Evolutionary conservation across 2,797 vertebrate genomes (phyloP).

Genomic region (Coilia nasus): DNA sequence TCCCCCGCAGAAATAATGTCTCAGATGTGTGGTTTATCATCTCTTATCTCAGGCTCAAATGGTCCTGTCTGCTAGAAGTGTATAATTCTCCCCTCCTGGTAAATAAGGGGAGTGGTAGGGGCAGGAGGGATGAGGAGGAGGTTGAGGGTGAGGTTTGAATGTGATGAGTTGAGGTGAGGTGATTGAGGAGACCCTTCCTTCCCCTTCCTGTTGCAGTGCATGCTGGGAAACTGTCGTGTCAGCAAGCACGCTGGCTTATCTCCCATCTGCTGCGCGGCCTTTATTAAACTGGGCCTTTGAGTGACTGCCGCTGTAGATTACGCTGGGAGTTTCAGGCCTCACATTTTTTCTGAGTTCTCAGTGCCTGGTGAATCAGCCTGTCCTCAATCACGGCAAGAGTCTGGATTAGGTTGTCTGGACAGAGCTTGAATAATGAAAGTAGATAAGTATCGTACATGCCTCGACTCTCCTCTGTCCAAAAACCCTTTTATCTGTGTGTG

Average conservation of each 20-base stretch:
- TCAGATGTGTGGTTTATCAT: background rate
- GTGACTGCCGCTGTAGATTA: background rate
- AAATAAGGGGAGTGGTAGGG: no score
- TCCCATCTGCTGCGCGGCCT: background rate
- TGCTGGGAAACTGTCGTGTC: background rate
- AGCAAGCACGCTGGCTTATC: background rate
- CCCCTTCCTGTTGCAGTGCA: background rate
- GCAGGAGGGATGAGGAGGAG: background rate
- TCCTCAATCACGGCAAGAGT: constrained; percentile 1
- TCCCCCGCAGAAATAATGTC: background rate
- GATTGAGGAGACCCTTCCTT: constrained; percentile 7
- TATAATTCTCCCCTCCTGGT: background rate
- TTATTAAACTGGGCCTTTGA: constrained; percentile 5
- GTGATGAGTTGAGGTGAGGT: background rate
- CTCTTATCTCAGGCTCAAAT: background rate
- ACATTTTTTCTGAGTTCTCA: background rate
- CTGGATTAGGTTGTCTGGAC: background rate
- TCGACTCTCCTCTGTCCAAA: constrained; percentile 7
- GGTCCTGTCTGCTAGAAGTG: background rate
- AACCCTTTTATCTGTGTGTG: background rate
- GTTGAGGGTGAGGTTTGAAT: background rate
- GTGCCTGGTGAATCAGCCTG: background rate
- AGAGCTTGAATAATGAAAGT: background rate
- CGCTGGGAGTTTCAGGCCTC: background rate
- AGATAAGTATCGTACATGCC: constrained; percentile 17